These are phyloP conservation scores for Chauna torquata DNA, from an alignment of 2,113 vertebrate species.

Conservation along the genomic window DNA sequence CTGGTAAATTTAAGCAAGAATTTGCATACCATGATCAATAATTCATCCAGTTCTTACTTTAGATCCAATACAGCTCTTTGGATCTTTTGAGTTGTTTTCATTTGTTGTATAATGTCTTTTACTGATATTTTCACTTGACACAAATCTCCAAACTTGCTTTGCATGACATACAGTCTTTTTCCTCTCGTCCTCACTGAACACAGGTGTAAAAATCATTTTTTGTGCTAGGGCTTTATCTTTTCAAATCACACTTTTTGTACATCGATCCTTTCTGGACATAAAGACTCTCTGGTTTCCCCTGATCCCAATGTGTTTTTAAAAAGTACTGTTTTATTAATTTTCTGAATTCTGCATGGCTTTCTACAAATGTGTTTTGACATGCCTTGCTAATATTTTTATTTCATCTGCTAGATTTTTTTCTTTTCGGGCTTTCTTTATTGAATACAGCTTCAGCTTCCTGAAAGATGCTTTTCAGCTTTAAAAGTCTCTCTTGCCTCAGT, in stretches of 20 bases:
- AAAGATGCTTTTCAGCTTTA: not conserved
- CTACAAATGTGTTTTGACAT: not conserved
- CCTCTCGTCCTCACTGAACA: not conserved
- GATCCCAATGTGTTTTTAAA: not conserved
- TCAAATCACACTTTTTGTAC: not conserved
- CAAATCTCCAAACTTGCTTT: not conserved
- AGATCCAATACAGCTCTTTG: not conserved
- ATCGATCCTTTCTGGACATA: not conserved
- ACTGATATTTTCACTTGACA: not conserved
- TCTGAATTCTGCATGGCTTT: not conserved
- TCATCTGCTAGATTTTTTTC: not conserved
- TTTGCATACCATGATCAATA: not conserved
- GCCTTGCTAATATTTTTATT: not conserved
- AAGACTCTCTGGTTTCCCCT: not conserved
- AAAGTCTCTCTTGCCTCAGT: not conserved
- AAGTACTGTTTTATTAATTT: not conserved
- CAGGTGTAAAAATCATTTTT: not conserved
- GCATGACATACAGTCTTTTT: not conserved
- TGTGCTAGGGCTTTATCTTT: not conserved
- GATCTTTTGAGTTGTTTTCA: not conserved
- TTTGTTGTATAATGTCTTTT: not conserved
- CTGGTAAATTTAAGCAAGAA: not conserved
- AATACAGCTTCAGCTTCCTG: not conserved
- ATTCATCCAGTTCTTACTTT: not conserved
- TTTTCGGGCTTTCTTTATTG: not conserved